These are phyloP conservation scores for Scylla paramamosain DNA, from an alignment of 1,140 invertebrate species.

Conservation along the genomic window DNA sequence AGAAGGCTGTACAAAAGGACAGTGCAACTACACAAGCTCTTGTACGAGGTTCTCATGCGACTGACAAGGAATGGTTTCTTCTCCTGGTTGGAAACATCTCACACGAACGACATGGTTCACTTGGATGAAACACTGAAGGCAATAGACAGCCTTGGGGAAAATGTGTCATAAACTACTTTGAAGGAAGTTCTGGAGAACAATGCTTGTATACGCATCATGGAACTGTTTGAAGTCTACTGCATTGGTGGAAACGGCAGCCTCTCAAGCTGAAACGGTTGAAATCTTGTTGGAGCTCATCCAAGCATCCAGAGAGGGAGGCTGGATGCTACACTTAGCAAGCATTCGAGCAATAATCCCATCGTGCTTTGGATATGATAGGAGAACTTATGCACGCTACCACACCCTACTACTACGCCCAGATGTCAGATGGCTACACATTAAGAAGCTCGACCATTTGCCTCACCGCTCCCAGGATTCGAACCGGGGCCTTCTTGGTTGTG, in stretches of 20 bases:
- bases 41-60: neutral
- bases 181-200: neutral
- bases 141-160: neutral
- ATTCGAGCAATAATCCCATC: neutral
- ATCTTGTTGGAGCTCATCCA: neutral
- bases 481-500: too few species aligned
- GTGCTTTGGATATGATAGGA: neutral
- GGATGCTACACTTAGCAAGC: neutral
- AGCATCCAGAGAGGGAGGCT: conserved; percentile 32
- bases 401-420: too few species aligned
- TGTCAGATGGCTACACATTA: too few species aligned
- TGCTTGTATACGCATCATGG: conserved; percentile 10
- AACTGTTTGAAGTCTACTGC: conserved; percentile 11
- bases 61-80: neutral
- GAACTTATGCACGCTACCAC: neutral
- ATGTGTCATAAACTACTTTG: neutral
- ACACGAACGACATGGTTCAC: conserved; percentile 3
- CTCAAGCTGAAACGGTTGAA: neutral
- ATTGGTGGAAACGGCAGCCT: neutral
- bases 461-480: too few species aligned
- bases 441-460: too few species aligned
- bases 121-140: neutral
- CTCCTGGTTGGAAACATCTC: neutral
- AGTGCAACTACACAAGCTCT: neutral
- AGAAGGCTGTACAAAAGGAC: conserved; percentile 59